Evolutionary conservation across 2,113 vertebrate genomes (phyloP).

Genomic region (Corydoras maculifer): DNA sequence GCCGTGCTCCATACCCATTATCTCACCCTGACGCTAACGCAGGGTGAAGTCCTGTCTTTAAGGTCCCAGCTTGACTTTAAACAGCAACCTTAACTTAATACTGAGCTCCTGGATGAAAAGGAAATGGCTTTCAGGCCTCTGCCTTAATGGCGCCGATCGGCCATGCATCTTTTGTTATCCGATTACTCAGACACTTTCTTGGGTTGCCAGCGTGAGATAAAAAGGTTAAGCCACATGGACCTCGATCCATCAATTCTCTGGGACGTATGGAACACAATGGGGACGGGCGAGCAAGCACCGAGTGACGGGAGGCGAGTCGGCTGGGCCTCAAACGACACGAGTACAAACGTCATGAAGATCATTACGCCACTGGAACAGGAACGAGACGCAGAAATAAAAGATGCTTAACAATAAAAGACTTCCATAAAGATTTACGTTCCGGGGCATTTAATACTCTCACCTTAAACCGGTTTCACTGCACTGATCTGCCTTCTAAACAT

Average conservation of each 20-base stretch:
- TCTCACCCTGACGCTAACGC: not conserved
- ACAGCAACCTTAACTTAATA: conserved; percentile 37
- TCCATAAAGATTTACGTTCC: too few relatives aligned
- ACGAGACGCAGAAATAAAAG: not conserved
- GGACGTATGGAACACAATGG: not conserved
- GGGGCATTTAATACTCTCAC: too few relatives aligned
- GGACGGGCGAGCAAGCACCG: not conserved
- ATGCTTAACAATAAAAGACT: too few relatives aligned
- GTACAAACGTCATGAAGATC: conserved; percentile 21
- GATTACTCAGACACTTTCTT: conserved; percentile 23
- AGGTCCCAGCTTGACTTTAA: conserved; percentile 25
- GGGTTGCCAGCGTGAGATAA: conserved; percentile 23
- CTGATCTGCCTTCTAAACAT: too few relatives aligned
- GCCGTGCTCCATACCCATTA: not conserved
- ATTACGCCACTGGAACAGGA: conserved; percentile 8
- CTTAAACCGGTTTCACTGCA: too few relatives aligned
- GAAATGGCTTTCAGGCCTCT: conserved; percentile 16
- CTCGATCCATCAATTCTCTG: conserved; percentile 22
- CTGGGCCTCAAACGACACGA: conserved; percentile 10
- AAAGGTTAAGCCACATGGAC: conserved; percentile 30
- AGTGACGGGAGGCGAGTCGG: conserved; percentile 27
- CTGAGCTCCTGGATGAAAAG: conserved; percentile 33
- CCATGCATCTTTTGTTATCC: conserved; percentile 23
- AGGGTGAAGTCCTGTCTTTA: conserved; percentile 7
- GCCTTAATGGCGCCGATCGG: too few relatives aligned